These are phyloP conservation scores for Lepus americanus DNA, from an alignment of 2,113 vertebrate species.

Conservation along the genomic window DNA sequence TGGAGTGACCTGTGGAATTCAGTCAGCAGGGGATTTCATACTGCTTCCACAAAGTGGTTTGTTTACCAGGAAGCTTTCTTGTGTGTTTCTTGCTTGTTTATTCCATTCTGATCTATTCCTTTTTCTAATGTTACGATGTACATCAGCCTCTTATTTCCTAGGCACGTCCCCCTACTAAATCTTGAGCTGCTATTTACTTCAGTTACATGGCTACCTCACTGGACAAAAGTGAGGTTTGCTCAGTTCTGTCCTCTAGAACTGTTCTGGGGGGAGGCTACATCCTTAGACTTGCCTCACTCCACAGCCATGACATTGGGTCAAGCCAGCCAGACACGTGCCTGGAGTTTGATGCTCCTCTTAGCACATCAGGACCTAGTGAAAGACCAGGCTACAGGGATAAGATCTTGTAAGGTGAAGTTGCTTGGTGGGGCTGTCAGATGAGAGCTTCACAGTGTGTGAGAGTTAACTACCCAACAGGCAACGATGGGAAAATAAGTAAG, in stretches of 20 bases:
- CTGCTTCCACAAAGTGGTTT: not conserved
- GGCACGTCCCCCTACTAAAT: not conserved
- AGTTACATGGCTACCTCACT: not conserved
- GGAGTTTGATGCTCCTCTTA: not conserved
- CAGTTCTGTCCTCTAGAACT: not conserved
- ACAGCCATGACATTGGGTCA: not conserved
- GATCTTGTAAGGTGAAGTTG: not conserved
- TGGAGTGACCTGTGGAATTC: not conserved
- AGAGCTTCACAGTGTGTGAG: not conserved
- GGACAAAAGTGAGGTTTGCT: not conserved
- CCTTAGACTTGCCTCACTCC: not conserved
- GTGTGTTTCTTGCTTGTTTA: not conserved
- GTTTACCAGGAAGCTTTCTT: not conserved
- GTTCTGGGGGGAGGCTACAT: not conserved
- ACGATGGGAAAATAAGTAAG: not conserved
- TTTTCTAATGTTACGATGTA: not conserved
- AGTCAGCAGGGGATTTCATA: not conserved
- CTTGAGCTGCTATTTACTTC: not conserved
- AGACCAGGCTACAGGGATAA: too few species aligned
- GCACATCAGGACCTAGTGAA: not conserved
- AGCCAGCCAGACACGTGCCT: not conserved
- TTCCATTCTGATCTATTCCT: not conserved
- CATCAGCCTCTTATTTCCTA: not conserved
- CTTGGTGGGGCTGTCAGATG: not conserved
- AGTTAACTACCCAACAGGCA: not conserved